Evolutionary conservation across 1,140 invertebrate genomes (phyloP).

Genomic region (Leptopilina clavipes): DNA sequence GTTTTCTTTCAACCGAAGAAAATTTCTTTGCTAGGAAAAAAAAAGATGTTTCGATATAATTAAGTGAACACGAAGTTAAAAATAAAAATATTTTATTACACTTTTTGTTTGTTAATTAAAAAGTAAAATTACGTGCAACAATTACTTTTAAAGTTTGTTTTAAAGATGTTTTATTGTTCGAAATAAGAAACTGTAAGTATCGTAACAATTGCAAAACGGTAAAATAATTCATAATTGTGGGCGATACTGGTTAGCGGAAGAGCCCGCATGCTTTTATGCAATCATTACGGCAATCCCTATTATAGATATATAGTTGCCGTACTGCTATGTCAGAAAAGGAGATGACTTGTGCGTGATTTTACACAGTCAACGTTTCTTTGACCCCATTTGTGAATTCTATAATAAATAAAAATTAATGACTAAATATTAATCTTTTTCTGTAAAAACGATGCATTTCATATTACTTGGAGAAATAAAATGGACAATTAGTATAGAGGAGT

Average conservation of each 20-base stretch:
- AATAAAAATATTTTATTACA: no score
- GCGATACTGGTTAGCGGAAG: constrained; percentile 1
- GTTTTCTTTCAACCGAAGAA: no score
- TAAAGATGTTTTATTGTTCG: background rate
- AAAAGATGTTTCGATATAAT: no score
- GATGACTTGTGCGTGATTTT: background rate
- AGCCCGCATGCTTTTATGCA: constrained; percentile 48
- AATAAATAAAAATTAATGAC: no score
- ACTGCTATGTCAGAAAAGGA: background rate
- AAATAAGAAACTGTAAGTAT: background rate
- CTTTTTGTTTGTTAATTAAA: no score
- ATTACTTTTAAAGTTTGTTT: background rate
- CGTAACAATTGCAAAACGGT: constrained; percentile 9
- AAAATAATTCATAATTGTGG: constrained; percentile 17
- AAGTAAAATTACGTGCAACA: no score
- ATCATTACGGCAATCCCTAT: constrained; percentile 50
- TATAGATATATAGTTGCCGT: constrained; percentile 9
- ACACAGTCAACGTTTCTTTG: background rate
- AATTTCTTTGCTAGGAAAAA: no score
- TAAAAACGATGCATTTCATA: no score
- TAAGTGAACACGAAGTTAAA: no score
- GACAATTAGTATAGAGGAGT: no score
- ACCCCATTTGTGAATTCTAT: constrained; percentile 9
- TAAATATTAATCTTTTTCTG: no score
- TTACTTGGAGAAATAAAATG: no score